Conservation (phyloP, 2,113 vertebrate species). For the Numida meleagris region DNA sequence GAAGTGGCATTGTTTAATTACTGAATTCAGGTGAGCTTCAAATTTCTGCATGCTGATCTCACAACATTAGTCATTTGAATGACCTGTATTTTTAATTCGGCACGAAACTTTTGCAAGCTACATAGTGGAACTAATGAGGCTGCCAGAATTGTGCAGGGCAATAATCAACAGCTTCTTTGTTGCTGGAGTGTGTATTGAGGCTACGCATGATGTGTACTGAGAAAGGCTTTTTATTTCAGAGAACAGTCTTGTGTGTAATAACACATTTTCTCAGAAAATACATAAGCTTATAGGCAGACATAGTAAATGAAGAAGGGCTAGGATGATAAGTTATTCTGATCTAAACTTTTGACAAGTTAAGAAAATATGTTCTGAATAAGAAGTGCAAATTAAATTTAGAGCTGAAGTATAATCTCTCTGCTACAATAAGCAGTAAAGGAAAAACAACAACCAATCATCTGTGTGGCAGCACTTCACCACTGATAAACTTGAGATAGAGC, state of each 20-base stretch:
- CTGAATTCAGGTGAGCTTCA: conserved; percentile 45
- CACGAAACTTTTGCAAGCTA: conserved; percentile 71
- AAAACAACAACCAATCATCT: not conserved
- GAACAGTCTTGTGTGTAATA: not conserved
- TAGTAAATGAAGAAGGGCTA: conserved; percentile 24
- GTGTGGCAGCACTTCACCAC: not conserved
- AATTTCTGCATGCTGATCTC: conserved; percentile 64
- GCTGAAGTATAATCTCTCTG: conserved; percentile 19
- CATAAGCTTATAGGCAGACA: conserved; percentile 40
- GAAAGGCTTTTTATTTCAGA: conserved; percentile 44
- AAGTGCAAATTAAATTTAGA: conserved; percentile 32
- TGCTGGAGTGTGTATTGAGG: conserved; percentile 60
- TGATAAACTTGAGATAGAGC: not conserved
- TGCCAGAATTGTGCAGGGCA: conserved; percentile 62
- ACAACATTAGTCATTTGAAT: conserved; percentile 72
- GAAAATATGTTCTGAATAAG: conserved; percentile 3
- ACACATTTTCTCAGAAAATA: conserved; percentile 60
- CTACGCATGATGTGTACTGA: conserved; percentile 37
- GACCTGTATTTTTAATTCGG: conserved; percentile 78
- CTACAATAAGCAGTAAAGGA: conserved; percentile 22
- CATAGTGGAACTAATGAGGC: conserved; percentile 74
- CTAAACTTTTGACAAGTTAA: conserved; percentile 9
- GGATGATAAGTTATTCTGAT: conserved; percentile 56
- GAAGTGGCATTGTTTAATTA: conserved; percentile 31
- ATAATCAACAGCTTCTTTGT: conserved; percentile 69